Conservation (phyloP, 2,797 vertebrate species). For the Phataginus tetradactyla region DNA sequence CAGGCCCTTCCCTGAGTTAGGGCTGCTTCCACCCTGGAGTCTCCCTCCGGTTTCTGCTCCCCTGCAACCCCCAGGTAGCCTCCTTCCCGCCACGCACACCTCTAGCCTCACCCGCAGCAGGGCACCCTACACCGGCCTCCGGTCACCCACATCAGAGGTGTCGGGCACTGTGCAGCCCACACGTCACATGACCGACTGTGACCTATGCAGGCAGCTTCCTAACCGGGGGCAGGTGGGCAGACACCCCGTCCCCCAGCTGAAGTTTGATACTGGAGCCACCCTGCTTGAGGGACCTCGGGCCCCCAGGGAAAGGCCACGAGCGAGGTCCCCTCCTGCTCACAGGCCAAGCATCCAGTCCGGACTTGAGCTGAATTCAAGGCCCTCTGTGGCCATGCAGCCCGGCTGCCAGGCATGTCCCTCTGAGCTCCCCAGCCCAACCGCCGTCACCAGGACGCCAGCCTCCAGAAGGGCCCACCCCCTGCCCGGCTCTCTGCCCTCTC, state of each 20-base stretch:
- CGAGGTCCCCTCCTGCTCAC: background rate
- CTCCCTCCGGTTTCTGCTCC: background rate
- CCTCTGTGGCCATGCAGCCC: background rate
- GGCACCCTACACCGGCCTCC: background rate
- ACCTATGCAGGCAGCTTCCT: background rate
- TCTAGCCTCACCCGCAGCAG: background rate
- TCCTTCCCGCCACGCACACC: background rate
- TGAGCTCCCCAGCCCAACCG: constrained; percentile 56
- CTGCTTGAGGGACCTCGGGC: background rate
- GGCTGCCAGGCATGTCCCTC: background rate
- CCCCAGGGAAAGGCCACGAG: background rate
- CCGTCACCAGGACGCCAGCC: constrained; percentile 63
- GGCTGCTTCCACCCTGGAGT: no score
- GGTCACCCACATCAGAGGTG: background rate
- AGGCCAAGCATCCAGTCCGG: background rate
- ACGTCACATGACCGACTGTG: background rate
- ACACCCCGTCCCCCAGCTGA: background rate
- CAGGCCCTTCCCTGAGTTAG: background rate
- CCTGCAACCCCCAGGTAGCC: background rate
- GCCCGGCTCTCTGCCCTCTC: background rate
- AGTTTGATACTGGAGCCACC: no score
- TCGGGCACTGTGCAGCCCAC: background rate
- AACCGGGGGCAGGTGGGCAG: background rate
- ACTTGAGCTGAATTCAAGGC: background rate
- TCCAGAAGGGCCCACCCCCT: background rate